These are phyloP conservation scores for Ptychobarbus kaznakovi DNA, from an alignment of 2,797 vertebrate genomes.

Conservation along the genomic window DNA sequence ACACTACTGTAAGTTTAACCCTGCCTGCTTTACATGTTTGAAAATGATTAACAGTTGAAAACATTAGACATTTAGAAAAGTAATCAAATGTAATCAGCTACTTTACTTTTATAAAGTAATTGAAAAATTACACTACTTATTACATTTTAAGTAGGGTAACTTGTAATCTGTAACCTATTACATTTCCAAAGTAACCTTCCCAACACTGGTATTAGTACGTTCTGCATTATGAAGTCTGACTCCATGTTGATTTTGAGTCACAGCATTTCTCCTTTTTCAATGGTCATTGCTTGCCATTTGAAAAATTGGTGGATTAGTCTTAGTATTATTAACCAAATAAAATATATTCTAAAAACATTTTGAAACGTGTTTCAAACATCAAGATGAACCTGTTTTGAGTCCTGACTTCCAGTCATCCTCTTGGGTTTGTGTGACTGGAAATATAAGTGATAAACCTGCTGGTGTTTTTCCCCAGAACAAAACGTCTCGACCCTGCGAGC, in stretches of 20 bases:
- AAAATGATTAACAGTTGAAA: too few relatives aligned
- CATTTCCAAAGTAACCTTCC: too few relatives aligned
- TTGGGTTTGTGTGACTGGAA: background rate
- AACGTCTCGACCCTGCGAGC: conserved; percentile 10
- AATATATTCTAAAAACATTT: background rate
- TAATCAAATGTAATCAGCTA: too few relatives aligned
- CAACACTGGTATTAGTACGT: background rate
- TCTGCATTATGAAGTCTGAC: conserved; percentile 14
- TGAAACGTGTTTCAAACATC: conserved; percentile 6
- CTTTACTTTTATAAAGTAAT: too few relatives aligned
- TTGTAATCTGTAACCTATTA: too few relatives aligned
- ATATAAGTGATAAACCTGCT: conserved; percentile 20
- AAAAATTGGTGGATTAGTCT: background rate
- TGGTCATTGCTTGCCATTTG: conserved; percentile 9
- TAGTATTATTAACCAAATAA: background rate
- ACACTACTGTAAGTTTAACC: too few relatives aligned
- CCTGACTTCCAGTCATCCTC: background rate
- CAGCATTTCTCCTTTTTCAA: background rate
- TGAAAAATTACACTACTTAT: too few relatives aligned
- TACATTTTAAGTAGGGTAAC: too few relatives aligned
- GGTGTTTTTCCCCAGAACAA: conserved; percentile 13
- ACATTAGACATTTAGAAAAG: too few relatives aligned
- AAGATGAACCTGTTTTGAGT: background rate
- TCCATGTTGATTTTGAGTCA: conserved; percentile 43
- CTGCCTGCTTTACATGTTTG: too few relatives aligned